Evolutionary conservation across 2,797 vertebrate species (phyloP).

Genomic region (Meriones psammophilus): DNA sequence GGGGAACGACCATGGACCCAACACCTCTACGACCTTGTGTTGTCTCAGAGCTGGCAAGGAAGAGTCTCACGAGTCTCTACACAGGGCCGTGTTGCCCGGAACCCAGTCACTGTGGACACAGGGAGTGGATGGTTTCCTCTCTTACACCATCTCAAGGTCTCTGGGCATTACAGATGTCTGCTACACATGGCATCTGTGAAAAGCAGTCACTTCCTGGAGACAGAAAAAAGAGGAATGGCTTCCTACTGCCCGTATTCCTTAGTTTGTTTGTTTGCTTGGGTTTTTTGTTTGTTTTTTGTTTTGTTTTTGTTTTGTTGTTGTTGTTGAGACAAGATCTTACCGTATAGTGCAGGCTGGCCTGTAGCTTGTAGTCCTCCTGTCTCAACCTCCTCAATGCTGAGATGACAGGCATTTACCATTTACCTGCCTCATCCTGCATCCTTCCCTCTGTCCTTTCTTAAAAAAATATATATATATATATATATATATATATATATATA

Average conservation of each 20-base stretch:
- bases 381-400: background rate
- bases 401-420: too few species aligned
- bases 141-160: conserved; percentile 25
- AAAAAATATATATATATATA: too few species aligned
- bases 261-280: too few species aligned
- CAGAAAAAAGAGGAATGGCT: conserved; percentile 9
- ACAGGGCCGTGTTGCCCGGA: background rate
- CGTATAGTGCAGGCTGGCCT: background rate
- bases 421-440: background rate
- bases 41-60: background rate
- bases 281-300: background rate
- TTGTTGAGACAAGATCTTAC: background rate
- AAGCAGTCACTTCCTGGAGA: conserved; percentile 43
- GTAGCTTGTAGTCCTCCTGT: background rate
- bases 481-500: too few species aligned
- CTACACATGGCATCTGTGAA: background rate
- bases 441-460: background rate
- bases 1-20: conserved; percentile 12
- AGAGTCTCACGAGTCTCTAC: background rate
- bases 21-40: background rate
- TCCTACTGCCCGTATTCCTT: background rate
- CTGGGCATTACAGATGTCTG: background rate
- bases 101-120: background rate
- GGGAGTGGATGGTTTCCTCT: background rate
- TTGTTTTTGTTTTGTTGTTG: too few species aligned